Percentiles rank a stretch among this genome's conserved stretches.
Conservation (phyloP, 2,888 invertebrate species). For the Macrosiphum euphorbiae region DNA sequence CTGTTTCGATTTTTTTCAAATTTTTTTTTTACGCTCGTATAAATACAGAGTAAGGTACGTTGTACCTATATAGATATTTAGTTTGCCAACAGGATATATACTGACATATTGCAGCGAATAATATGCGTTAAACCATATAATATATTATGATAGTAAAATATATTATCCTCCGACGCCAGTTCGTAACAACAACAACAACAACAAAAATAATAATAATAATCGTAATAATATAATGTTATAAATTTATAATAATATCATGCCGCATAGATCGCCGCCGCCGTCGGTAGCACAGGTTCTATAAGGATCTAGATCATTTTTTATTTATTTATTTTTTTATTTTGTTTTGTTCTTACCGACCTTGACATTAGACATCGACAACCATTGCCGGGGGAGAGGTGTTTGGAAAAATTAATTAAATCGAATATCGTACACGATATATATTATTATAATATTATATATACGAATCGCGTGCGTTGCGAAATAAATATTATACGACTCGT, state of each 20-base stretch:
- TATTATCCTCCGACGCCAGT: not conserved
- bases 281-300: too few species aligned
- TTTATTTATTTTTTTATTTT: conserved; percentile 6
- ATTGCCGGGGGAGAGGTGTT: conserved; percentile 30
- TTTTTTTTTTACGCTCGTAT: not conserved
- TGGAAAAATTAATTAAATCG: conserved; percentile 36
- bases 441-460: not conserved
- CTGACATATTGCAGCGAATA: not conserved
- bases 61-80: not conserved
- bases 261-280: not conserved
- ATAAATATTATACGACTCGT: not conserved
- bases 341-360: conserved; percentile 19
- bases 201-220: not conserved
- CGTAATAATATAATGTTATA: not conserved
- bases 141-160: not conserved
- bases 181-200: not conserved
- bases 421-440: not conserved
- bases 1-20: not conserved
- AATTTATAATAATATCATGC: too few species aligned
- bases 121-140: not conserved
- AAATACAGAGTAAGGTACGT: not conserved
- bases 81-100: not conserved
- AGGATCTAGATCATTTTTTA: conserved; percentile 40
- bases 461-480: conserved; percentile 34
- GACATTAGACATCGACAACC: conserved; percentile 27